Conservation (phyloP, 2,797 vertebrate genomes). For the Alauda arvensis region DNA sequence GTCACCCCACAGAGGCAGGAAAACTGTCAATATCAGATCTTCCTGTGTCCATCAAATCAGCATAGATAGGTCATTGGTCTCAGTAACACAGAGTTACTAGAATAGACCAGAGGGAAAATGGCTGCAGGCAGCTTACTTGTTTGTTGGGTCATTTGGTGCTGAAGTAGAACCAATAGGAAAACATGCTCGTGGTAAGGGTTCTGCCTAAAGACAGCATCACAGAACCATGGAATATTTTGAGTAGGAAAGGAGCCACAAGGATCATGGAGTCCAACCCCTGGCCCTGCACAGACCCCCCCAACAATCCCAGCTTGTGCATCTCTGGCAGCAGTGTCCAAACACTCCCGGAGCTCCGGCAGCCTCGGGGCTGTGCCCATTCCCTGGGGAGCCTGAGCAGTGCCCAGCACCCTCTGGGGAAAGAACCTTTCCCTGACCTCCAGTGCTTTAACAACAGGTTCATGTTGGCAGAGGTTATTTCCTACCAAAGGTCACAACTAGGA, state of each 20-base stretch:
- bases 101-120: background rate
- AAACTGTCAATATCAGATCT: background rate
- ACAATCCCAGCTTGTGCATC: rapidly evolving
- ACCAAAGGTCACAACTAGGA: background rate
- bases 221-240: background rate
- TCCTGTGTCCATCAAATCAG: background rate
- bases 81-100: background rate
- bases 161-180: background rate
- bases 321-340: rapidly evolving
- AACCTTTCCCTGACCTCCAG: background rate
- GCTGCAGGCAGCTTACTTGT: background rate
- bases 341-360: background rate
- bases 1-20: background rate
- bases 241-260: background rate
- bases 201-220: background rate
- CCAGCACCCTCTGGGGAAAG: background rate
- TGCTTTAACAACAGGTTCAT: background rate
- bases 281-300: background rate
- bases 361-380: rapidly evolving
- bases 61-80: background rate
- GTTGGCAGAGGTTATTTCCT: background rate
- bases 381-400: background rate
- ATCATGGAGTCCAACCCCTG: background rate
- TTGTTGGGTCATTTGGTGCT: background rate
- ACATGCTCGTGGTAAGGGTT: rapidly evolving